These are phyloP conservation scores for Pocillopora grandis DNA, from an alignment of 92 coral and sea anemone genomes.

Conservation along the genomic window DNA sequence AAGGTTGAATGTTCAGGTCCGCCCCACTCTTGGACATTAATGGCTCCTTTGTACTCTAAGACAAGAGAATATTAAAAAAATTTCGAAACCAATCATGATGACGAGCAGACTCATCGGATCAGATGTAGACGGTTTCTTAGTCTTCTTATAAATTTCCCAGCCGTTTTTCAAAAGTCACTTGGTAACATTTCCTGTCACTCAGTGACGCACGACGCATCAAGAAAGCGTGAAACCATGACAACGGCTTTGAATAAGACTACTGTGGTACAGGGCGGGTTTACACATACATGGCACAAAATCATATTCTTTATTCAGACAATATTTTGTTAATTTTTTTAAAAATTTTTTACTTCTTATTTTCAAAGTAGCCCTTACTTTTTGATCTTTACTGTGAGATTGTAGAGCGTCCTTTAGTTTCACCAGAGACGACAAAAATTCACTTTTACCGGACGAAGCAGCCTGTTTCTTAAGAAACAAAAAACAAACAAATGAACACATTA, in stretches of 20 bases:
- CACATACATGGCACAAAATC: too few species aligned
- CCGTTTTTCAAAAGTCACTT: too few species aligned
- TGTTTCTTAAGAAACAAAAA: constrained; percentile 6
- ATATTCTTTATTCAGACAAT: background rate
- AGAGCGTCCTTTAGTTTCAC: constrained; percentile 37
- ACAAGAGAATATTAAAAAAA: background rate
- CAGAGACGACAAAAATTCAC: constrained; percentile 20
- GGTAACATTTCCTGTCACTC: too few species aligned
- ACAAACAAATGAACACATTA: background rate
- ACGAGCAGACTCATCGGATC: too few species aligned
- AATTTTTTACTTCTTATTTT: background rate
- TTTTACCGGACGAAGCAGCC: background rate
- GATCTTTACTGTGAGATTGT: constrained; percentile 31
- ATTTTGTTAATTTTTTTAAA: background rate
- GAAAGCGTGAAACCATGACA: too few species aligned
- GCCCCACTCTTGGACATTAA: background rate
- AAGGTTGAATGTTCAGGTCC: background rate
- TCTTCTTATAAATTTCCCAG: too few species aligned
- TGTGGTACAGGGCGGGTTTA: too few species aligned
- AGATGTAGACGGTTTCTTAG: too few species aligned
- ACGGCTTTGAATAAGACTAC: too few species aligned
- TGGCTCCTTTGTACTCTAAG: background rate
- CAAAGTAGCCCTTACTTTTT: background rate
- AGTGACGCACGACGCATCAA: too few species aligned
- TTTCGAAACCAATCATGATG: background rate